Base-by-base conservation (phyloP, 2,888 invertebrate genomes). In the Eupelmus urozonus region DNA sequence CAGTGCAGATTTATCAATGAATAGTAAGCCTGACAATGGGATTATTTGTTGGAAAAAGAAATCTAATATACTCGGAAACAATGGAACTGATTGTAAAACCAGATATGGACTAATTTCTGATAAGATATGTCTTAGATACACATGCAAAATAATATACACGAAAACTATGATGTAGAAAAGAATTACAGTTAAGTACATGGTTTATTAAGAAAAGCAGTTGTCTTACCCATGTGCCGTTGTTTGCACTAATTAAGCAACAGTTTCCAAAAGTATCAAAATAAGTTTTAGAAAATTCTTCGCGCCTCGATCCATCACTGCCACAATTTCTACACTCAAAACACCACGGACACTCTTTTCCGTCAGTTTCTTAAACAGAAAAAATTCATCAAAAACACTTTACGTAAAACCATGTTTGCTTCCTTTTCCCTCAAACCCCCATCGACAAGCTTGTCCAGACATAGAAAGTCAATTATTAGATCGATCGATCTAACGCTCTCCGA, bases 381-480 rank as follows among this genome's bases (percentile, higher is more conserved):
- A n/a, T n/a, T n/a, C n/a, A n/a, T n/a, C n/a, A n/a, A n/a, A n/a
- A 27, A 57, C 16, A 63, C 25, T 63, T 53, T 40, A 63, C 51
- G 55, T 55, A 66, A 65, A 65, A 16, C n/a, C 1, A 42, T 53
- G 53, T 63, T 59, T 53, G 53, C 55, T 59, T 20, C 49, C 27
- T 9, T 23, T 42, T 16, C 2, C 7, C 18, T n/a, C 51, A 20
- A 18, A 1, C 18, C 9, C 4, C 16, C 11, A 55, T 63, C 13
- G 49, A 53, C 51, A 27, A 42, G 57, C 42, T 11, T 42, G 53
- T 59, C 45, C 25, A 9, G 42, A 65, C 49, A 59, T 49, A 65
- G 65, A 71, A 76, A 71, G 76, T 66, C 65, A 66, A 77, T 67
- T 67, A 62, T 55, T 55, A 67, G 60, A 76, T 70, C 60, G 66